These are phyloP conservation scores for Oscheius sp. DNA, from an alignment of 2,888 invertebrate species.

Conservation along the genomic window DNA sequence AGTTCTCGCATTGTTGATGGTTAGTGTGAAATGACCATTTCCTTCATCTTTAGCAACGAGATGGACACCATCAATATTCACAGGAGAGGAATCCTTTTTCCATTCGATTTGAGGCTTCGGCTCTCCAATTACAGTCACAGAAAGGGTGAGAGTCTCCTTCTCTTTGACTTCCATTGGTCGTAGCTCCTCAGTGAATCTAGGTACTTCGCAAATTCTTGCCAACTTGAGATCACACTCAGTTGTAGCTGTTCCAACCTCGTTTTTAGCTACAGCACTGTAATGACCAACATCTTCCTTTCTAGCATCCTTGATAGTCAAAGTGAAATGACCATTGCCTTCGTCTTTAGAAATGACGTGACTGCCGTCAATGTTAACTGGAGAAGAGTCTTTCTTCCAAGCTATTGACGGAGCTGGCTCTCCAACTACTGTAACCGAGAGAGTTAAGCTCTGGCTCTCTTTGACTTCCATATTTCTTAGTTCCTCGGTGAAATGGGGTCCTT, in stretches of 20 bases:
- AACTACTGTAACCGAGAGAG: conserved; percentile 78
- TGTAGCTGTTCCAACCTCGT: conserved; percentile 90
- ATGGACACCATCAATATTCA: conserved; percentile 73
- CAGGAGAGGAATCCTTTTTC: conserved; percentile 80
- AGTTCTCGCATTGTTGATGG: conserved; percentile 46
- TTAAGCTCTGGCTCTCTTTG: conserved; percentile 33
- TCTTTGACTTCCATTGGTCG: conserved; percentile 84
- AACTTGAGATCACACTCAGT: conserved; percentile 67
- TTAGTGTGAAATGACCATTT: conserved; percentile 75
- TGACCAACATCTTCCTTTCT: conserved; percentile 84
- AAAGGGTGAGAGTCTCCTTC: conserved; percentile 36
- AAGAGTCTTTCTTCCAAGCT: conserved; percentile 95
- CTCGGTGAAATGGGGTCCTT: conserved; percentile 41
- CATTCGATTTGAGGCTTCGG: conserved; percentile 82
- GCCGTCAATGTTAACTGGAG: conserved; percentile 80
- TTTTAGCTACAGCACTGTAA: conserved; percentile 91
- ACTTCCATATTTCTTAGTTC: conserved; percentile 37
- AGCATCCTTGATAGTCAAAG: conserved; percentile 71
- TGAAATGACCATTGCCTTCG: conserved; percentile 79
- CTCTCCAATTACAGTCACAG: conserved; percentile 43
- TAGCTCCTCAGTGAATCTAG: conserved; percentile 81
- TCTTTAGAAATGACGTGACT: conserved; percentile 79
- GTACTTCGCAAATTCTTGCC: conserved; percentile 72
- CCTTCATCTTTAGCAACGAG: conserved; percentile 47
- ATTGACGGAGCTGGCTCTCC: conserved; percentile 91